These are phyloP conservation scores for Potamilus streckersoni DNA, from an alignment of 1,140 invertebrate species.

Conservation along the genomic window DNA sequence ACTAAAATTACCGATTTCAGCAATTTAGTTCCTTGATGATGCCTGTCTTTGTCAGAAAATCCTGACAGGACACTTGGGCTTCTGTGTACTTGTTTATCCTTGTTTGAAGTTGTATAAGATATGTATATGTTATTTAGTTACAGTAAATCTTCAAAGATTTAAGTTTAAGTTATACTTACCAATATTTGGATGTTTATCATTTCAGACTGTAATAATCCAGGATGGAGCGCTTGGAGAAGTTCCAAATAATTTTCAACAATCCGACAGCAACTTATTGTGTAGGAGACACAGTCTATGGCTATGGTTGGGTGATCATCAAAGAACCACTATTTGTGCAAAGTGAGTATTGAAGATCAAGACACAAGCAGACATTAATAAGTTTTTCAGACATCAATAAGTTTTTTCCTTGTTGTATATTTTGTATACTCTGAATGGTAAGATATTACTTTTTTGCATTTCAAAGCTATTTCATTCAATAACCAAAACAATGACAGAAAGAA, in stretches of 20 bases:
- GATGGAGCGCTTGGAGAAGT: slow-evolving; percentile 60
- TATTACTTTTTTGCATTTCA: background rate
- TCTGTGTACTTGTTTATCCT: too few species aligned
- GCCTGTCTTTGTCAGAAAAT: too few species aligned
- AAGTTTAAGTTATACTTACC: too few species aligned
- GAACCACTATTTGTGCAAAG: slow-evolving; percentile 61
- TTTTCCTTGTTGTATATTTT: background rate
- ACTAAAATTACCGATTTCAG: too few species aligned
- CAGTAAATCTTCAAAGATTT: too few species aligned
- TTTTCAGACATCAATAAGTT: background rate
- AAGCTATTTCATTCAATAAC: too few species aligned
- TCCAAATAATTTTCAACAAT: slow-evolving; percentile 63
- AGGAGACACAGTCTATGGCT: slow-evolving; percentile 60
- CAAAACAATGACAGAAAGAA: background rate
- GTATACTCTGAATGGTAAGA: background rate
- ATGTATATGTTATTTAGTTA: too few species aligned
- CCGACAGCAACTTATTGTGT: slow-evolving; percentile 59
- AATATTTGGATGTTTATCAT: too few species aligned
- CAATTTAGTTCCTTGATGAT: too few species aligned
- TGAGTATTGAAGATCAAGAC: slow-evolving; percentile 37
- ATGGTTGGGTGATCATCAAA: slow-evolving; percentile 59
- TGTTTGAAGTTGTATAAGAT: too few species aligned
- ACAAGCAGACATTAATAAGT: background rate
- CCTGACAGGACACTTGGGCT: too few species aligned
- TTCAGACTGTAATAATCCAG: slow-evolving; percentile 16